These are phyloP conservation scores for Drosophila kikkawai DNA, from an alignment of 1,140 invertebrate species.

Conservation along the genomic window DNA sequence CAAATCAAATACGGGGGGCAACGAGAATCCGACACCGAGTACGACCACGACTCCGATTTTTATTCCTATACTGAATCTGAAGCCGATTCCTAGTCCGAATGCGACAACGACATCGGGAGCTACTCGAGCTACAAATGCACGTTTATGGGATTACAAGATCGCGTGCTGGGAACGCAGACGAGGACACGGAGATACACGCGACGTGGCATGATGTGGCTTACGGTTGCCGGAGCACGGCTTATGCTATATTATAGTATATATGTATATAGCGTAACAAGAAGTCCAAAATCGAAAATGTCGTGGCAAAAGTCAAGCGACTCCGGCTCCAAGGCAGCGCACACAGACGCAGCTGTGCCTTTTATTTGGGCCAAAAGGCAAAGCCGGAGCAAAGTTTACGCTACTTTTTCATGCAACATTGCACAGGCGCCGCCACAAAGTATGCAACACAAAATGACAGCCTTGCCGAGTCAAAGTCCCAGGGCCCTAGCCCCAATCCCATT, in stretches of 20 bases:
- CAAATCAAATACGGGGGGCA: constrained; percentile 61
- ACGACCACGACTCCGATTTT: background rate
- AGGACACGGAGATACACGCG: constrained; percentile 62
- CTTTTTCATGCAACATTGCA: constrained; percentile 82
- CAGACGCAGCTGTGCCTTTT: constrained; percentile 56
- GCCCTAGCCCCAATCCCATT: constrained; percentile 28
- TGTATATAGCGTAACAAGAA: constrained; percentile 50
- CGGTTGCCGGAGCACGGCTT: constrained; percentile 11
- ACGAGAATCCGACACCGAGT: constrained; percentile 9
- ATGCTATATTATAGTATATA: constrained; percentile 5
- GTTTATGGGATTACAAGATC: constrained; percentile 70
- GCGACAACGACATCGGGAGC: constrained; percentile 28
- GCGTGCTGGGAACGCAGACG: constrained; percentile 63
- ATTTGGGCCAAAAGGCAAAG: constrained; percentile 64
- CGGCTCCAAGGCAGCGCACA: constrained; percentile 41
- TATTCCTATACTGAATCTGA: background rate
- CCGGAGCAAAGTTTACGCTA: constrained; percentile 72
- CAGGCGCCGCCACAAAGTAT: constrained; percentile 73
- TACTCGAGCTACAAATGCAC: constrained; percentile 58
- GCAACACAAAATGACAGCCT: constrained; percentile 77
- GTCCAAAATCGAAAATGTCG: constrained; percentile 67
- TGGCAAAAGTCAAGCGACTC: constrained; percentile 76
- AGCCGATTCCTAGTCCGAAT: constrained; percentile 17
- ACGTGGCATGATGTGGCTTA: constrained; percentile 54
- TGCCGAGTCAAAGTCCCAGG: constrained; percentile 62